Evolutionary conservation across 2,797 vertebrate genomes (phyloP), one percentile per base, ranked within the genome.

Genomic region (Neosilurus mollespiculum): DNA sequence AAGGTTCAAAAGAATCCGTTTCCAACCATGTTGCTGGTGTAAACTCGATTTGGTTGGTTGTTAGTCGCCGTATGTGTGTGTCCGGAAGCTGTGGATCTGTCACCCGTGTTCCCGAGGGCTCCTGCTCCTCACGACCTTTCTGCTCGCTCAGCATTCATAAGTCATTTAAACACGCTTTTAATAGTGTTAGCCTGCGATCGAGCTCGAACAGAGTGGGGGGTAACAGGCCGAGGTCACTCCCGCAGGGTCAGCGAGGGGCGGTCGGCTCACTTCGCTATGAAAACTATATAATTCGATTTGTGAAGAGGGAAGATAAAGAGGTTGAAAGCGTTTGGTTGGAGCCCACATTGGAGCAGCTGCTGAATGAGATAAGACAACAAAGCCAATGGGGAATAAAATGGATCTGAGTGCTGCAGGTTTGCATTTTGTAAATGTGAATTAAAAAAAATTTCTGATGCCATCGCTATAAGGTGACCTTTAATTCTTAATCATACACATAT

Each of bases 91-190:
- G 72, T 18, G 81, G 71, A 30, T 62, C 80, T 53, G 37, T 73
- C 70, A 10, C 49, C 56, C 1, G 51, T 0, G 53, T 62, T 77
- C 76, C 82, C 70, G 67, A 83, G 86, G 81, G 88, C 86, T 86
- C 86, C 88, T 81, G 54, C 87, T 86, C 67, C 22, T 82, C 54
- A 56, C 90, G 88, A 90, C 89, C 89, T 78, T 86, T 87, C 84
- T 88, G 82, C 88, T 87, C 85, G 87, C 79, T 87, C 75, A 87
- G 87, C 87, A 87, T 85, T 90, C 90, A 91, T 93, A 92, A 93
- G 91, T 92, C 91, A 92, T 91, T 91, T 89, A 90, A 93, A 94
- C 89, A 92, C 62, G 87, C 88, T 89, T 92, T 92, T 92, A 88
- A 93, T 92, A 88, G 89, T 91, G 89, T 92, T 90, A 91, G 88